Base-by-base conservation (phyloP, 2,888 invertebrate genomes). In the Xylophagus ater region DNA sequence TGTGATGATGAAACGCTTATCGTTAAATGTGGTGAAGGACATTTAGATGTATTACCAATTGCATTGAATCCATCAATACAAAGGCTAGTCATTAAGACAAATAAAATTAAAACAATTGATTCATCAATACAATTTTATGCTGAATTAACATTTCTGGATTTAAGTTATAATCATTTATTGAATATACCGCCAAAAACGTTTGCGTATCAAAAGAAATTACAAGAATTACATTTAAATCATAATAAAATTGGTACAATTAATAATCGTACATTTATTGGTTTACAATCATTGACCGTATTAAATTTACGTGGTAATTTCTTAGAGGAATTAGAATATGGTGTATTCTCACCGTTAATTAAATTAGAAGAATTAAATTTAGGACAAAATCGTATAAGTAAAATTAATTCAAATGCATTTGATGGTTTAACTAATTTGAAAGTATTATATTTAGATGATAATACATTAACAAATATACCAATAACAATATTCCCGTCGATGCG, bases 1-100 rank as follows among this genome's bases (percentile, higher is more conserved):
- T 92, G 92, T 69, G 84, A 90, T 66, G 90, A 92, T 58, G 87
- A 87, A 49, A 87, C 82, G 8, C 75, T 86, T 49, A 81, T 84
- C 41, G 90, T 89, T 34, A 78, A 79, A 49, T 92, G 90, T 66
- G 79, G 85, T 52, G 81, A 79, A 57, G 86, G 86, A 56, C 82
- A 82, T 50, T 71, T 92, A 44, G 88, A 88, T 66, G 86, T 88
- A 38, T 75, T 92, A 45, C 90, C 90, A 44, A 90, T 90, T 54
- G 85, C 88, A 3, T 70, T 92, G 47, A 92, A 92, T 67, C 93
- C 93, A 26, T 83, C 85, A 53, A 86, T 89, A 47, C 84, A 85
- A 58, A 73, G 86, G 38, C 74, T 89, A 53, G 81, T 86, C 51
- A 75, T 89, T 46, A 78, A 81, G 53, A 84, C 82, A 62, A 89